These are phyloP conservation scores for Xenopus petersii DNA, from an alignment of 2,797 vertebrate species.

Conservation along the genomic window DNA sequence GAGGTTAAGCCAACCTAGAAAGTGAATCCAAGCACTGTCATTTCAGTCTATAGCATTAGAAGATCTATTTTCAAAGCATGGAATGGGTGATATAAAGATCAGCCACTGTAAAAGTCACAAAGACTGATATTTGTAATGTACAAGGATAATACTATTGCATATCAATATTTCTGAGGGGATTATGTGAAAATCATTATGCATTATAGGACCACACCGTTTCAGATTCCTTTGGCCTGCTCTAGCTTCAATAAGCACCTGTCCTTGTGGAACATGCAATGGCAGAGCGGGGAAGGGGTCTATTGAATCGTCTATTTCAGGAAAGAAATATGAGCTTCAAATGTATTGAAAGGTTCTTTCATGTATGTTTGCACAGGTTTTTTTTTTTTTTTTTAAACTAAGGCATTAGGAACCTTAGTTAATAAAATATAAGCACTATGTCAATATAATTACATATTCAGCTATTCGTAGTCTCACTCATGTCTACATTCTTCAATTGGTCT, in stretches of 20 bases:
- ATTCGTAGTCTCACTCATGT: no score
- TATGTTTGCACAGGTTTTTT: not conserved
- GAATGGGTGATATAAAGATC: not conserved
- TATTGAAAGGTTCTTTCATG: not conserved
- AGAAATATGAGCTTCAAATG: not conserved
- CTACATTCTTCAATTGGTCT: no score
- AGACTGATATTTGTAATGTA: constrained; percentile 12
- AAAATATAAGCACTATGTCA: no score
- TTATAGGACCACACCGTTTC: constrained; percentile 11
- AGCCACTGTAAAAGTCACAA: constrained; percentile 11
- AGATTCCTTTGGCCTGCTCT: constrained; percentile 11
- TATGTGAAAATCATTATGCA: constrained; percentile 34
- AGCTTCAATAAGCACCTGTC: constrained; percentile 15
- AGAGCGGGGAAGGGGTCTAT: not conserved
- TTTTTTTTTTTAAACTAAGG: not conserved
- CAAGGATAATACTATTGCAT: constrained; percentile 12
- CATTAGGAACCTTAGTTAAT: no score
- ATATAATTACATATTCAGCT: no score
- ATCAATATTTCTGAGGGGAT: constrained; percentile 27
- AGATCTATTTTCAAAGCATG: constrained; percentile 2
- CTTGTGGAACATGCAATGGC: not conserved
- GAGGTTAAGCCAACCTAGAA: not conserved
- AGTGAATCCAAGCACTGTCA: not conserved
- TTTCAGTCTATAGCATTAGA: not conserved
- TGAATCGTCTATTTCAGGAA: not conserved